Base-by-base conservation (phyloP, 2,797 vertebrate genomes). In the Bufotes viridis region DNA sequence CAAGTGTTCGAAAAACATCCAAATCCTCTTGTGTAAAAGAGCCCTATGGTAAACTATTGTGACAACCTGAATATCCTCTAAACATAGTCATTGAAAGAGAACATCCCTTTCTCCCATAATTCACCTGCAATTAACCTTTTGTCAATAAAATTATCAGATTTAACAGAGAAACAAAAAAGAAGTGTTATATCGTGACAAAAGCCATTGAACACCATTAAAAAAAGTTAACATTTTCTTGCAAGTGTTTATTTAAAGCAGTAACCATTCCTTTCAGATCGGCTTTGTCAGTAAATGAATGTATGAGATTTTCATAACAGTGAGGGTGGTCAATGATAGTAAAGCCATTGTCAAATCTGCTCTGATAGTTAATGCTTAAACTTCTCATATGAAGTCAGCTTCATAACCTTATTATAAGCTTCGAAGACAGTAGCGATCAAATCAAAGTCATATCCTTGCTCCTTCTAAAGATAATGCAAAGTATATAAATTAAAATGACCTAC, bases 371-470 rank as follows among this genome's bases (percentile, higher is more conserved):
- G 18, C 34, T 26, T 82, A 29, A 76, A 67, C 26, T 63, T 29
- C n/a, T 29, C 15, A 22, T 18, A 58, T 20, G 55, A 29, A 49
- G 14, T 49, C 26, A 17, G 53, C 51, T 58, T 75, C 13, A 22
- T 53, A 75, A 29, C 69, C 61, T 61, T 34, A 75, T 81, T 63
- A 57, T 42, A 81, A 58, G 78, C 80, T 67, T 87, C 70, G 67
- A 82, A 87, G 49, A 82, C 49, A 42, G 20, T 61, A 13, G 9
- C 81, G 58, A 34, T 82, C 80, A 55, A 34, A 24, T 51, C 24
- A 58, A 34, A 55, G 51, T 72, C 53, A 72, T 72, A 70, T 26
- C 49, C 49, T 24, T 55, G 13, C 24, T 86, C 49, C 12, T 78
- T 22, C n/a, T 18, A 63, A 51, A 26, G 9, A 24, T 74, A 72